Percentiles rank a stretch among this genome's conserved stretches.
These are phyloP conservation scores for Austrofundulus limnaeus DNA, from an alignment of 2,113 vertebrate species.

Conservation along the genomic window DNA sequence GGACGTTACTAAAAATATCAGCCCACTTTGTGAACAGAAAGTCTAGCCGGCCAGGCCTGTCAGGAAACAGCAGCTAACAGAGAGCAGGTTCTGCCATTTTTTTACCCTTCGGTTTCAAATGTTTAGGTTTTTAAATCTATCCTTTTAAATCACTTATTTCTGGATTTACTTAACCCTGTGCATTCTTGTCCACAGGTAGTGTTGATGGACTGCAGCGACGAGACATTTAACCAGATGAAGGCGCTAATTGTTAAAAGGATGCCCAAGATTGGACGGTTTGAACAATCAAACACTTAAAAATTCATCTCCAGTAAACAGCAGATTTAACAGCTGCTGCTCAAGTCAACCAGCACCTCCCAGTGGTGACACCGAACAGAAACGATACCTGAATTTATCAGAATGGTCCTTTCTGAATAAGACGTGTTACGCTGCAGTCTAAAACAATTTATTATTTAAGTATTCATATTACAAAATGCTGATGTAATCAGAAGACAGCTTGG, in stretches of 20 bases:
- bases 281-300: neutral
- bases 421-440: no score
- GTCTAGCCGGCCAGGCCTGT: constrained; percentile 37
- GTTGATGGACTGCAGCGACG: constrained; percentile 3
- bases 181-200: neutral
- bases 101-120: neutral
- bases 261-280: neutral
- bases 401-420: no score
- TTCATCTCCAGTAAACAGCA: neutral
- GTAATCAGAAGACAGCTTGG: no score
- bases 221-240: neutral
- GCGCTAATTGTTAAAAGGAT: neutral
- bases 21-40: constrained; percentile 66
- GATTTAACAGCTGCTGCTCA: neutral
- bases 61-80: constrained; percentile 1
- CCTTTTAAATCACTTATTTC: neutral
- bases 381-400: no score
- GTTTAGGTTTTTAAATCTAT: neutral
- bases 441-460: no score
- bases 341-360: constrained; percentile 42
- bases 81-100: neutral
- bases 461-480: no score
- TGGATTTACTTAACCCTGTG: neutral
- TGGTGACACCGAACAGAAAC: constrained; percentile 23
- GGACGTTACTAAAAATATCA: constrained; percentile 77